phyloP scores from a whole-genome alignment of 37 sponge, comb jelly and placozoan genomes.

The Cliona cf. orientalis region DNA sequence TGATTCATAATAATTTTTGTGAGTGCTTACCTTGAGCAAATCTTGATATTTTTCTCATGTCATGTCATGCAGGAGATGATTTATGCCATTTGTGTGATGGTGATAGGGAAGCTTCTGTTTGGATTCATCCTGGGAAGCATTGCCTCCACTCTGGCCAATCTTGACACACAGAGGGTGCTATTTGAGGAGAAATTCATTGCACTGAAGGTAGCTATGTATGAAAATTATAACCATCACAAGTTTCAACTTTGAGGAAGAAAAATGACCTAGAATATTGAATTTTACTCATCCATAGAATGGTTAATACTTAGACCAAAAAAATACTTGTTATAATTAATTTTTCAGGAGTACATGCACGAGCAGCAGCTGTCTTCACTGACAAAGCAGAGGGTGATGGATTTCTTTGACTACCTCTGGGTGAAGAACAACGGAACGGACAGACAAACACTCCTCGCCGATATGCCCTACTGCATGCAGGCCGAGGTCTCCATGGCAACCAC shows the following conservation, averaged over 20 bases:
- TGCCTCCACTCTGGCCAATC: slow-evolving; percentile 73
- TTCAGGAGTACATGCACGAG: slow-evolving; percentile 64
- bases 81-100: slow-evolving; percentile 75
- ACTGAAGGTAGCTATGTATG: slow-evolving; percentile 58
- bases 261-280: no score
- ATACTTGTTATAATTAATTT: no score
- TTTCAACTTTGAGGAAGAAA: no score
- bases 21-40: no score
- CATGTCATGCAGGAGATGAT: slow-evolving; percentile 62
- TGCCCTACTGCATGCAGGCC: slow-evolving; percentile 72
- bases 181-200: slow-evolving; percentile 68
- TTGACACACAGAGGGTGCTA: slow-evolving; percentile 63
- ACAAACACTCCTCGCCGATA: slow-evolving; percentile 42
- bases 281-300: no score
- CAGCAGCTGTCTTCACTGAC: slow-evolving; percentile 36
- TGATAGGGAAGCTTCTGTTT: slow-evolving; percentile 75
- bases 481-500: slow-evolving; percentile 63
- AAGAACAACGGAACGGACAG: slow-evolving; percentile 47
- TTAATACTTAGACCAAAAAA: no score
- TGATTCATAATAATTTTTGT: no score
- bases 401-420: slow-evolving; percentile 68
- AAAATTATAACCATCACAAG: no score
- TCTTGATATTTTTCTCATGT: no score
- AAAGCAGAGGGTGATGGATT: slow-evolving; percentile 53
- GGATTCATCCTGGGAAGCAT: slow-evolving; percentile 84